Evolutionary conservation across 2,797 vertebrate genomes (phyloP).

Genomic region (Amblyraja radiata): DNA sequence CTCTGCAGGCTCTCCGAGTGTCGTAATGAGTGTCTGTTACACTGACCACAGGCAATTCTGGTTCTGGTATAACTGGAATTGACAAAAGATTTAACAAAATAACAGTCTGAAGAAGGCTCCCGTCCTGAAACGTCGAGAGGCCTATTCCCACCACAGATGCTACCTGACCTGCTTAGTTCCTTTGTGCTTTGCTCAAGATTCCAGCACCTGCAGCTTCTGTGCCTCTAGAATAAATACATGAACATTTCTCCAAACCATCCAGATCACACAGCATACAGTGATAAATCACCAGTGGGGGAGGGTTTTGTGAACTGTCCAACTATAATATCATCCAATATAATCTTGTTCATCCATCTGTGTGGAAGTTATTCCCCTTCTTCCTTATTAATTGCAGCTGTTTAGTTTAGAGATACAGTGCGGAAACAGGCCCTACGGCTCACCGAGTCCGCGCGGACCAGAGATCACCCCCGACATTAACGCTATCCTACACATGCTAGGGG

Average conservation of each 20-base stretch:
- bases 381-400: neutral
- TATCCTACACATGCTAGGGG: too few species aligned
- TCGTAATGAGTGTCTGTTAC: neutral
- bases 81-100: neutral
- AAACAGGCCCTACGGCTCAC: too few species aligned
- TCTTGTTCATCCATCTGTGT: neutral
- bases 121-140: too few species aligned
- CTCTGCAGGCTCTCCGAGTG: neutral
- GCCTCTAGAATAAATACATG: too few species aligned
- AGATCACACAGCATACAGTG: neutral
- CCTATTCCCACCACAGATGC: too few species aligned
- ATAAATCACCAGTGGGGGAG: neutral
- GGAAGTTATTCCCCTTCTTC: neutral
- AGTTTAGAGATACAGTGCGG: too few species aligned
- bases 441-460: too few species aligned
- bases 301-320: neutral
- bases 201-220: too few species aligned
- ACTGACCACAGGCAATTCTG: neutral
- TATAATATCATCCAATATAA: neutral
- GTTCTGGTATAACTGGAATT: neutral
- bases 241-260: neutral
- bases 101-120: too few species aligned
- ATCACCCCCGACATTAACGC: too few species aligned
- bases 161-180: too few species aligned
- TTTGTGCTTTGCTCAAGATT: too few species aligned